Evolutionary conservation across 1,140 invertebrate genomes (phyloP).

Genomic region (Achatina immaculata): DNA sequence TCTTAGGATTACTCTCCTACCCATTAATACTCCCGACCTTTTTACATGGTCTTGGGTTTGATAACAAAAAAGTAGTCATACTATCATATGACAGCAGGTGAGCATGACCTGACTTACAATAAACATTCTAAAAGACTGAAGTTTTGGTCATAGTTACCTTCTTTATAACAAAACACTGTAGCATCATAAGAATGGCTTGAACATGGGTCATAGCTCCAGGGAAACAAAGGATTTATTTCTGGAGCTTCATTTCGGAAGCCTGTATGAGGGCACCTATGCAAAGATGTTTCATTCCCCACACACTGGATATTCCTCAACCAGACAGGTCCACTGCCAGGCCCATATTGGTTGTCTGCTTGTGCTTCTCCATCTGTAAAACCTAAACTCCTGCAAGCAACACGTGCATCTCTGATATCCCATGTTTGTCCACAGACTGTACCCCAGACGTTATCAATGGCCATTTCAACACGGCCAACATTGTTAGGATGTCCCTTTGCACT

Average conservation of each 20-base stretch:
- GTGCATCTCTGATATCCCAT: slow-evolving; percentile 57
- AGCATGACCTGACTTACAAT: no score
- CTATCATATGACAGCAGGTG: no score
- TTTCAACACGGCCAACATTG: slow-evolving; percentile 79
- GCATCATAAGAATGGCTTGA: slow-evolving; percentile 60
- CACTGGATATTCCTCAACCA: slow-evolving; percentile 63
- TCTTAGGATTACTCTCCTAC: no score
- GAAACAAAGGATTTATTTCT: slow-evolving; percentile 38
- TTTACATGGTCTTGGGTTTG: no score
- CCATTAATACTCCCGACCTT: no score
- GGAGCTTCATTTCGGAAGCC: slow-evolving; percentile 51
- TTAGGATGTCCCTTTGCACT: slow-evolving; percentile 17
- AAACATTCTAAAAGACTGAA: no score
- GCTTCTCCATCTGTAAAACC: slow-evolving; percentile 57
- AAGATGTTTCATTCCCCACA: slow-evolving; percentile 50
- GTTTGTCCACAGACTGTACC: slow-evolving; percentile 64
- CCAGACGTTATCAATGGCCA: slow-evolving; percentile 73
- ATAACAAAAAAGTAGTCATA: no score
- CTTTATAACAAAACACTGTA: slow-evolving; percentile 60
- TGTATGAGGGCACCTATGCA: slow-evolving; percentile 55
- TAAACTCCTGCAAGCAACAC: slow-evolving; percentile 57
- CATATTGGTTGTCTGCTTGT: slow-evolving; percentile 46
- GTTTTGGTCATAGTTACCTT: slow-evolving; percentile 47
- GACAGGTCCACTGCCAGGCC: slow-evolving; percentile 56
- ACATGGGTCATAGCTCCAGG: slow-evolving; percentile 39